Base-by-base conservation (phyloP, 2,113 vertebrate species). In the Podarcis muralis region DNA sequence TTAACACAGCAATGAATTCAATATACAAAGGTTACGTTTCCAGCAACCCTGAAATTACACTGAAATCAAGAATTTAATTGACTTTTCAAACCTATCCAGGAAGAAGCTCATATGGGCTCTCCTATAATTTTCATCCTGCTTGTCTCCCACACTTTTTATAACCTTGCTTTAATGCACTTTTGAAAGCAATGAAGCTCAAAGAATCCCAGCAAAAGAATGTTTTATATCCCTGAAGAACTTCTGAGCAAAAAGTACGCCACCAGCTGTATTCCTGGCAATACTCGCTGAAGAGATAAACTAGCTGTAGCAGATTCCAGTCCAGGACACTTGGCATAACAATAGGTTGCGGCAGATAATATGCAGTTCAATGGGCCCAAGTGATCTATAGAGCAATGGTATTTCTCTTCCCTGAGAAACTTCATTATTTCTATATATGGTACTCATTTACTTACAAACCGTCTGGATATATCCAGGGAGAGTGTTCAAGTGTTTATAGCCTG, bases 401-500 rank as follows among this genome's bases (percentile, higher is more conserved):
- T 89, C 1, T 59, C 48, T 90, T 90, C 78, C 13, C 8, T 11
- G 11, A 68, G 82, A 87, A 79, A 79, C 15, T 90, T 83, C 0
- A 1, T 91, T 94, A 87, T 79, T 92, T 88, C 69, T 88, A 13
- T 87, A 37, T 79, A 65, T 84, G 27, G 1, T 84, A 78, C 8
- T 76, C 89, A 91, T 62, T 53, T 89, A 65, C 66, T 94, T 90
- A 79, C 13, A 5, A 88, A 88, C 78, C 23, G 83, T 93, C 88
- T 8, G 71, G 85, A 93, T 76, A 84, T 65, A 87, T 69, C 62
- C 62, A 84, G 66, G 53, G 91, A 80, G 48, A 92, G 3, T 1
- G 0, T 84, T 95, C 62, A 87, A 90, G 92, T 43, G 72, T 92
- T 93, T 93, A 89, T 86, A 81, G 3, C 0, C n/a, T 87, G n/a